Evolutionary conservation across 2,113 vertebrate genomes (phyloP), one percentile per base, ranked within the genome.

Genomic region (Rana temporaria): DNA sequence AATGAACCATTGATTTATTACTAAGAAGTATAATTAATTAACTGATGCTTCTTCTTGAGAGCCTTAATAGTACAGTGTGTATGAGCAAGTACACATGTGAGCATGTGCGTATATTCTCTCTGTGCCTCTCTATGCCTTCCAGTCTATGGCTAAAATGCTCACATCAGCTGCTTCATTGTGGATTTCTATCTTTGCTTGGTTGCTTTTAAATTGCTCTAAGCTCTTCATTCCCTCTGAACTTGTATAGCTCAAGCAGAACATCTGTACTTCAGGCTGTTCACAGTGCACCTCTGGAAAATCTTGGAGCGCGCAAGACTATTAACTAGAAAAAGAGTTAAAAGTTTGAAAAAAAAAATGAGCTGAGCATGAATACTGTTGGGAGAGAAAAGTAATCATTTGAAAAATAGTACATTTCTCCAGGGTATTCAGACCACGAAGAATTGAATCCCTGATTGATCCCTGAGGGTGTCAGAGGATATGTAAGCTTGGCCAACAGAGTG

Each of bases 131-230:
- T 86, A 87, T 87, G 85, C 84, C 57, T 87, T 84, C 84, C 72
- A 85, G 84, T 88, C 84, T 76, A 30, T 67, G 81, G 81, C 81
- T 89, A 88, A 92, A 88, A 71, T 84, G 89, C 87, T 91, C 90
- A 87, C 88, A 92, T 91, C 87, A 89, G 88, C 85, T 90, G 85
- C 87, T 86, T 89, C 87, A 90, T 89, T 89, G 88, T 88, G 87
- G 85, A 88, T 89, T 91, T 87, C 87, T 86, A 86, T 90, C 84
- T 90, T 89, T 91, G 87, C 87, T 89, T 89, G 85, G 16, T 84
- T 91, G 89, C 88, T 90, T 89, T 87, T 85, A 92, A 91, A 92
- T 92, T 92, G 86, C 89, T 91, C 78, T 90, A 87, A 92, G 89
- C 86, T 86, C 86, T 89, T 86, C 89, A 88, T 90, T 90, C 85